A percentile compares a stretch with the other conserved stretches of the same genome.
These are phyloP conservation scores for Chloropsis cyanopogon DNA, from an alignment of 2,113 vertebrate genomes.

Conservation along the genomic window DNA sequence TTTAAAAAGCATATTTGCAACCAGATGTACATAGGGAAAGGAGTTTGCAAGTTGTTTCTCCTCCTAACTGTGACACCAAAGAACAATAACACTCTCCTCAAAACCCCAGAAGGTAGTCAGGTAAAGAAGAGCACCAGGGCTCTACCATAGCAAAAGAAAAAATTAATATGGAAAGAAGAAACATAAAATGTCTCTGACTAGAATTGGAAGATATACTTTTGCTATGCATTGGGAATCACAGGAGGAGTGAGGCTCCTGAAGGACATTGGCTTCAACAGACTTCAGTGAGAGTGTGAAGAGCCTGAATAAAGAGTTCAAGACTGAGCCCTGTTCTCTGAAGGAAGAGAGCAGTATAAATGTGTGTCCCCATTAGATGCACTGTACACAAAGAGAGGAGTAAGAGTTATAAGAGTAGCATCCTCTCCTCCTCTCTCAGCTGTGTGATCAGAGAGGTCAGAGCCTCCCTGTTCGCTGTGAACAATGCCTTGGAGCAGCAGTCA, in stretches of 20 bases:
- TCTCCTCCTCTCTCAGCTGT: constrained; percentile 45
- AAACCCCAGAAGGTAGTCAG: neutral
- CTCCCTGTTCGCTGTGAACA: constrained; percentile 29
- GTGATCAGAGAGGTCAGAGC: constrained; percentile 61
- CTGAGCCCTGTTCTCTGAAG: neutral
- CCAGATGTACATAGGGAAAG: neutral
- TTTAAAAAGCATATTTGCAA: neutral
- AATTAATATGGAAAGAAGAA: neutral
- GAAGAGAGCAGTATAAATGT: neutral
- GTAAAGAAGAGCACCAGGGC: neutral
- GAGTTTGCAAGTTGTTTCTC: neutral
- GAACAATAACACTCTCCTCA: neutral
- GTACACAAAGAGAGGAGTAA: constrained; percentile 2
- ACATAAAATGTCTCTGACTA: neutral
- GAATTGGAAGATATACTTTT: neutral
- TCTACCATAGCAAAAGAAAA: neutral
- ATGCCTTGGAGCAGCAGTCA: constrained; percentile 65
- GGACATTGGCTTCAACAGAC: neutral
- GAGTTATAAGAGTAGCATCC: constrained; percentile 29
- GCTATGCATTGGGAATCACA: neutral
- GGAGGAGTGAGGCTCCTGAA: neutral
- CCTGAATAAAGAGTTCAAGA: neutral
- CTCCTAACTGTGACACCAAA: neutral
- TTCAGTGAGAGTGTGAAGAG: neutral
- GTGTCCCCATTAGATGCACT: neutral